Conservation (phyloP, 2,113 vertebrate species). For the Patagioenas fasciata region DNA sequence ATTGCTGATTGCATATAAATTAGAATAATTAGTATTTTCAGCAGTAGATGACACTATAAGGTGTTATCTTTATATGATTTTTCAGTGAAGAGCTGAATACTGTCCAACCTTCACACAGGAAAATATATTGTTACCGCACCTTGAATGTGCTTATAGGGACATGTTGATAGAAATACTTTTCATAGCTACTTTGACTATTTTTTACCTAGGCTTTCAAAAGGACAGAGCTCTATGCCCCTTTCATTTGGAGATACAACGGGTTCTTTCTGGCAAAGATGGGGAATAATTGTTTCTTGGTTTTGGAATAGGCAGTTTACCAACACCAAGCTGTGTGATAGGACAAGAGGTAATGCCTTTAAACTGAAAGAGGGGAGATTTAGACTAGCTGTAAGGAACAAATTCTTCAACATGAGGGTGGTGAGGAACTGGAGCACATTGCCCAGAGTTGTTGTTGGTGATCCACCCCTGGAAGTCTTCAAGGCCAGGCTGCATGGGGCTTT, state of each 20-base stretch:
- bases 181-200: neutral
- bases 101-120: neutral
- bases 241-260: neutral
- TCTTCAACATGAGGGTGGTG: too few relatives aligned
- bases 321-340: too few relatives aligned
- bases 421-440: too few relatives aligned
- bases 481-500: too few relatives aligned
- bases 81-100: neutral
- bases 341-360: too few relatives aligned
- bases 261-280: neutral
- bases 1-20: neutral
- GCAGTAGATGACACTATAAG: conserved; percentile 45
- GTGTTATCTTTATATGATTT: neutral
- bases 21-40: conserved; percentile 9
- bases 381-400: too few relatives aligned
- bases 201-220: neutral
- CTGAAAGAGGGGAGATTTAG: too few relatives aligned
- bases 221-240: neutral
- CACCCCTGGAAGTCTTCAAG: too few relatives aligned
- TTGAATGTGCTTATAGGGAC: neutral
- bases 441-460: too few relatives aligned
- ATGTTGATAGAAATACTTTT: neutral
- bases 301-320: neutral
- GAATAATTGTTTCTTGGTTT: neutral
- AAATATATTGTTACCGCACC: neutral